Base-by-base conservation (phyloP, 2,113 vertebrate species). In the Pogonocichla stellata region DNA sequence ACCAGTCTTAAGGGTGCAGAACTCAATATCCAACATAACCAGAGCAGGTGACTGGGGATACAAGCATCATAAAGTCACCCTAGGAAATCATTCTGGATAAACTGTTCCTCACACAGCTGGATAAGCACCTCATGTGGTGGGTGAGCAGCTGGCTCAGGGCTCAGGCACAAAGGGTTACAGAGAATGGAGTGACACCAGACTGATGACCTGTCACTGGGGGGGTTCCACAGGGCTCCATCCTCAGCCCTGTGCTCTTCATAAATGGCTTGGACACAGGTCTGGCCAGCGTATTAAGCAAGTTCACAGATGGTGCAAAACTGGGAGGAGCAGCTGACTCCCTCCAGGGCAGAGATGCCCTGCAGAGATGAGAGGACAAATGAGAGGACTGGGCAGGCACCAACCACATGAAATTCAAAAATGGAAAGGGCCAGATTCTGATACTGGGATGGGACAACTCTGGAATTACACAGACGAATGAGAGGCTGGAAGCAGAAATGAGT, bases 181-280 rank as follows among this genome's bases (percentile, higher is more conserved):
- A 8, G 36, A 36, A 36, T 36, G 9, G 47, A 11, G 9, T n/a
- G 48, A 4, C 23, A 47, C 1, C 19, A 73, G 24, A 15, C 7
- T 12, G 28, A 11, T 11, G 28, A 38, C 6, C 9, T 19, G 14
- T 40, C 18, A 48, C 8, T 56, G 1, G 4, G 3, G 3, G 4
- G 3, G 5, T 54, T 28, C 40, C 9, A 7, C 40, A 54, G 28
- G 23, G 9, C 40, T 84, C 28, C n/a, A 56, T 47, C 40, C 19
- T 64, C 19, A 10, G 28, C 28, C 19, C 19, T 23, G 12, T 28
- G n/a, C 40, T 56, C n/a, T 64, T 28, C 81, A 65, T 47, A 84
- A 56, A 24, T 15, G 4, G 4, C 23, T 2, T 12, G 23, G 48
- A 64, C 6, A n/a, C 24, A 25, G 38, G 38, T 10, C 38, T 38